Percentiles rank a stretch among this genome's conserved stretches.
phyloP scores from a whole-genome alignment of 2,888 invertebrate genomes.

The Holacanthella duospinosa region DNA sequence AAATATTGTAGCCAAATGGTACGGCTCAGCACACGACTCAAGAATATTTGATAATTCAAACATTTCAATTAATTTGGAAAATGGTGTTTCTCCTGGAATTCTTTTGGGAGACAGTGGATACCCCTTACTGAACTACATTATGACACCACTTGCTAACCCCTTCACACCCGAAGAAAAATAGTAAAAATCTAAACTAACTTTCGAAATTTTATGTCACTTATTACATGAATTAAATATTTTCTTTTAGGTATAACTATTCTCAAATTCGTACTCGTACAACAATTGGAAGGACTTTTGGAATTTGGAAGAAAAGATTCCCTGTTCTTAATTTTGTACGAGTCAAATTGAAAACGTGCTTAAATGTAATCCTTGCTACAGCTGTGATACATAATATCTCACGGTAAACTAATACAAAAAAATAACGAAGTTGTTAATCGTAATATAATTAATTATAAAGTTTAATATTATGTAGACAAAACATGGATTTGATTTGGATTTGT shows the following conservation, averaged over 20 bases:
- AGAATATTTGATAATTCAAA: constrained; percentile 4
- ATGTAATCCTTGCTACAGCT: background rate
- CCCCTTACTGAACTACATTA: background rate
- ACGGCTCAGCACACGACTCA: constrained; percentile 6
- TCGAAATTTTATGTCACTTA: background rate
- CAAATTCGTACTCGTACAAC: background rate
- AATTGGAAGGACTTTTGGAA: constrained; percentile 1
- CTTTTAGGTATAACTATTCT: background rate
- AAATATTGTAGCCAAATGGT: constrained; percentile 8
- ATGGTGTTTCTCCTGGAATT: background rate
- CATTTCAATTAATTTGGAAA: background rate
- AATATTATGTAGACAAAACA: too few species aligned
- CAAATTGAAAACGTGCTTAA: background rate
- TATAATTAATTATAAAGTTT: too few species aligned
- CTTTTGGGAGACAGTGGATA: constrained; percentile 6
- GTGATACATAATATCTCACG: constrained; percentile 5
- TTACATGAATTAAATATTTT: too few species aligned
- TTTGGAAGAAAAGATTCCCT: constrained; percentile 2
- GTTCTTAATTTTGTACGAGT: background rate
- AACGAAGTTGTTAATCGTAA: too few species aligned
- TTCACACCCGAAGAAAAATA: background rate
- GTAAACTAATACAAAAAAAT: too few species aligned
- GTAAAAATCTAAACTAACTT: background rate
- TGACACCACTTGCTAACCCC: constrained; percentile 1
- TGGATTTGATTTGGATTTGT: too few species aligned